phyloP scores from a whole-genome alignment of 2,797 vertebrate species.

The Catostomus latipinnis region DNA sequence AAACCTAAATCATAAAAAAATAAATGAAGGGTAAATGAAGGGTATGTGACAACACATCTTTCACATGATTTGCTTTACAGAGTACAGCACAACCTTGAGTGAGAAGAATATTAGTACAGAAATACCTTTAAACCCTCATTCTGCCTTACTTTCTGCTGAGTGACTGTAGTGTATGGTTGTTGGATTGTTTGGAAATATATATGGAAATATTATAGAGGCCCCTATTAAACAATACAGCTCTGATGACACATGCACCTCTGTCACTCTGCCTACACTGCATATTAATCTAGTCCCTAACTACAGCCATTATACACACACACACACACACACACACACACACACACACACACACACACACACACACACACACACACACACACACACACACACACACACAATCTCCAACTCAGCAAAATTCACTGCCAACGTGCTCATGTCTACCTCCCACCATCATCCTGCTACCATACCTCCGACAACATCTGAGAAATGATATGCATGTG shows the following conservation, averaged over 20 bases:
- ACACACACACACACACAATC: slow-evolving; percentile 2
- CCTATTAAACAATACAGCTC: slow-evolving; percentile 22
- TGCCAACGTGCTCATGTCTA: slow-evolving; percentile 15
- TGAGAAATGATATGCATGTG: neutral
- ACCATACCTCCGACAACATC: neutral
- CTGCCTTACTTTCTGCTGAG: slow-evolving; percentile 29
- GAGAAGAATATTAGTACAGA: neutral
- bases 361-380: no score
- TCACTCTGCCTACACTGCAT: slow-evolving; percentile 36
- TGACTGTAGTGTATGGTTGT: neutral
- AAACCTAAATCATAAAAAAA: neutral
- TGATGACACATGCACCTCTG: slow-evolving; percentile 50
- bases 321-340: neutral
- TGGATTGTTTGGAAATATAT: slow-evolving; percentile 16
- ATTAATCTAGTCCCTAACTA: slow-evolving; percentile 57
- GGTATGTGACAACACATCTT: no score
- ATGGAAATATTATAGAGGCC: slow-evolving; percentile 33
- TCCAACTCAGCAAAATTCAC: slow-evolving; percentile 42
- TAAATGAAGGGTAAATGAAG: neutral
- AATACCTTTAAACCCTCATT: slow-evolving; percentile 15
- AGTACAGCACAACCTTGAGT: neutral
- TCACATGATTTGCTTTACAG: neutral
- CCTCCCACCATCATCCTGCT: slow-evolving; percentile 8
- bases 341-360: slow-evolving; percentile 12
- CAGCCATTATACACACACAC: slow-evolving; percentile 29